Evolutionary conservation across 2,797 vertebrate genomes (phyloP), one percentile per base, ranked within the genome.

Genomic region (Sebastes taczanowskii): DNA sequence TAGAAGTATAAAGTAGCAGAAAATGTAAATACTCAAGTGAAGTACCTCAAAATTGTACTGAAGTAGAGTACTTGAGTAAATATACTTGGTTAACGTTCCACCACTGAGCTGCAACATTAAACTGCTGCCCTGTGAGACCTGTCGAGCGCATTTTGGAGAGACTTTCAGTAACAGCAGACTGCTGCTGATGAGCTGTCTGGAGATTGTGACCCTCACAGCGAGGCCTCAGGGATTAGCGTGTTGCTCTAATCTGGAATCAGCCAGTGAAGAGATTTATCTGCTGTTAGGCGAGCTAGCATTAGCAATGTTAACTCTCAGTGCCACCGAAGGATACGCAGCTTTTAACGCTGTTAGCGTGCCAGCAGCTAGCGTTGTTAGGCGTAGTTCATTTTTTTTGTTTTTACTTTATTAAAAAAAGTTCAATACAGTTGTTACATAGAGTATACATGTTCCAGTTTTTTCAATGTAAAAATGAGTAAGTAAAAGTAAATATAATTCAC

Each of bases 241-340:
- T 80, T 80, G 85, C 87, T 90, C 83, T 94, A 93, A 93, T 93
- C 92, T 93, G 89, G 85, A 94, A 91, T 93, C 90, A 89, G 74
- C 74, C 83, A 64, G 82, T 85, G 83, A 89, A 89, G 83, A 92
- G 89, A 91, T 2, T 91, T 86, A 90, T 86, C 82, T 88, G 80
- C 89, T 88, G 91, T 90, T 89, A 83, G 91, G 86, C 59, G 71
- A 85, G 62, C 86, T 89, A 89, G 84, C 89, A 91, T 94, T 91
- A 85, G 88, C 81, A 78, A 83, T 80, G 70, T 93, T 93, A 88
- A 82, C 82, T 71, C 82, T 79, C 68, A 8, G 32, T 60, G 77
- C 71, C 73, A 22, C 58, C 25, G 59, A 32, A 53, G 56, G 55
- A 61, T 29, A 66, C 38, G 14, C 25, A 13, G 30, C 38, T 64